These are phyloP conservation scores for Brienomyrus longianalis DNA, from an alignment of 2,113 vertebrate species.

Conservation along the genomic window DNA sequence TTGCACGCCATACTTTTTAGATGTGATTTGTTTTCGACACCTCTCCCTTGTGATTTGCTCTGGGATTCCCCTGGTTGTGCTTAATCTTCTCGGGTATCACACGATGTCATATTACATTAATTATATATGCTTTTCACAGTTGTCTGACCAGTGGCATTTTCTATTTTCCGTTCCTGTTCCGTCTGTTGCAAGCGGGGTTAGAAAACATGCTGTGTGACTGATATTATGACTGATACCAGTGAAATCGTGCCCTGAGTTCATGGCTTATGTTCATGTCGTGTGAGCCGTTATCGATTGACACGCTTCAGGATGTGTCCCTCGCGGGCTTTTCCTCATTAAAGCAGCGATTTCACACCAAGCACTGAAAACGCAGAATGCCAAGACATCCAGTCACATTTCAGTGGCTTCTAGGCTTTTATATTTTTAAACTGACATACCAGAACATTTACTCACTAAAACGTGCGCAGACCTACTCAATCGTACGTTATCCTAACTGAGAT, in stretches of 20 bases:
- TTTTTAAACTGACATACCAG: background rate
- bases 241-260: background rate
- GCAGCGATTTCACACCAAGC: background rate
- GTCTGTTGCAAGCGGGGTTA: background rate
- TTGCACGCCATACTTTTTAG: background rate
- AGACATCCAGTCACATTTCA: background rate
- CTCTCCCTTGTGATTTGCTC: constrained; percentile 35
- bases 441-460: background rate
- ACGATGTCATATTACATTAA: constrained; percentile 30
- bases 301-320: background rate
- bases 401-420: background rate
- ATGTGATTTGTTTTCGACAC: constrained; percentile 24
- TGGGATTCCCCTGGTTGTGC: constrained; percentile 47
- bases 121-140: background rate
- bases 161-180: background rate
- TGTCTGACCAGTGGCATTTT: background rate
- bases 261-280: background rate
- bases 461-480: background rate
- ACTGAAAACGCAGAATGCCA: background rate
- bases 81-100: constrained; percentile 40
- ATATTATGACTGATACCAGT: background rate
- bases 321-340: background rate
- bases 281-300: background rate
- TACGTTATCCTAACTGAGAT: constrained; percentile 17
- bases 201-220: background rate